phyloP scores from a whole-genome alignment of 2,888 invertebrate species.

The Petrophora chlorosata region DNA sequence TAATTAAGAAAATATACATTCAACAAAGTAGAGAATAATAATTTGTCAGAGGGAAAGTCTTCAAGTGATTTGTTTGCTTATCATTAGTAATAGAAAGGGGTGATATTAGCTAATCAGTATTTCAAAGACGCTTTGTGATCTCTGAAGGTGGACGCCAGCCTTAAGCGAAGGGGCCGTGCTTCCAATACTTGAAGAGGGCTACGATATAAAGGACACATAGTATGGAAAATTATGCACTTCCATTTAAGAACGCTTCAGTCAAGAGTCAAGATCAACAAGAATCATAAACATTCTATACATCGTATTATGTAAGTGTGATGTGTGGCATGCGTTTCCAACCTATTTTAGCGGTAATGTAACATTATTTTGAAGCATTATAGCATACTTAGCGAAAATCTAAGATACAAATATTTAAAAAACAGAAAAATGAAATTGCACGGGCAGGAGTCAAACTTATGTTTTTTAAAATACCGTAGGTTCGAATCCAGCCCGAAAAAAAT shows the following conservation, averaged over 20 bases:
- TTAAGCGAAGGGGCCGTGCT: conserved; percentile 49
- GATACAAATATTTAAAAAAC: too few relatives aligned
- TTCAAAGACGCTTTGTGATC: conserved; percentile 33
- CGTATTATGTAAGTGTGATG: too few relatives aligned
- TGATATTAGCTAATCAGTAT: conserved; percentile 31
- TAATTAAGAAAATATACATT: too few relatives aligned
- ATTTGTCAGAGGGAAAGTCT: background rate
- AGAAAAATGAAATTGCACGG: too few relatives aligned
- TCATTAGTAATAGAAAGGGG: conserved; percentile 28
- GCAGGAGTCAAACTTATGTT: too few relatives aligned
- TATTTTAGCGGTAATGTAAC: too few relatives aligned
- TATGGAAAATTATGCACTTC: background rate
- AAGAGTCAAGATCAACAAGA: background rate
- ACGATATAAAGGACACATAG: conserved; percentile 24
- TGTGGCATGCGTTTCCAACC: too few relatives aligned
- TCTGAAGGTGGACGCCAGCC: conserved; percentile 46
- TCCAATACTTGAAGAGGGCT: conserved; percentile 51
- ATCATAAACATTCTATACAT: too few relatives aligned
- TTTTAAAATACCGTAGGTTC: too few relatives aligned
- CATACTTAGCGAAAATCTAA: too few relatives aligned
- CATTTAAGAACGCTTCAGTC: background rate
- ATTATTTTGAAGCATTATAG: too few relatives aligned
- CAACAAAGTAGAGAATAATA: background rate
- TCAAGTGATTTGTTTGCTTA: conserved; percentile 28
- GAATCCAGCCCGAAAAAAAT: too few relatives aligned